These are phyloP conservation scores for Apogon hyalosoma DNA, from an alignment of 2,797 vertebrate genomes.

Conservation along the genomic window DNA sequence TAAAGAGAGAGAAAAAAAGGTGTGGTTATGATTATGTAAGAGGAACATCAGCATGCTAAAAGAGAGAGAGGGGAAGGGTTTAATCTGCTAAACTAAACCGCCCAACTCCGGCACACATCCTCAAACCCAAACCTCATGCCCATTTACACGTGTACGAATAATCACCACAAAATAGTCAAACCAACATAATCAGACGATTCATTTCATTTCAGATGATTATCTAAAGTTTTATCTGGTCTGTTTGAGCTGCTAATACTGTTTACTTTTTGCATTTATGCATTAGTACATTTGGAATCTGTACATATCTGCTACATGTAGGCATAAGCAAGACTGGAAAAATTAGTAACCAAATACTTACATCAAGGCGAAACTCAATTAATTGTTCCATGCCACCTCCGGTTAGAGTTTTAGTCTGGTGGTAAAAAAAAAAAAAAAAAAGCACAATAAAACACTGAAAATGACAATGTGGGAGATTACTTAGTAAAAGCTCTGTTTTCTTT, in stretches of 20 bases:
- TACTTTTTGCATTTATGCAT: too few relatives aligned
- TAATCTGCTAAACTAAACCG: neutral
- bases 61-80: slow-evolving; percentile 9
- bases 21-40: slow-evolving; percentile 45
- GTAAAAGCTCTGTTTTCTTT: neutral
- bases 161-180: neutral
- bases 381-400: slow-evolving; percentile 89
- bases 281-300: too few relatives aligned
- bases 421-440: neutral
- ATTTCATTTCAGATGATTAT: too few relatives aligned
- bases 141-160: slow-evolving; percentile 26
- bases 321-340: neutral
- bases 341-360: slow-evolving; percentile 85
- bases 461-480: slow-evolving; percentile 6
- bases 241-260: too few relatives aligned
- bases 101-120: slow-evolving; percentile 11
- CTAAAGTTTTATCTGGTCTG: too few relatives aligned
- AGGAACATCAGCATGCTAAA: slow-evolving; percentile 34
- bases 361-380: slow-evolving; percentile 80
- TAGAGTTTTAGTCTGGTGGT: slow-evolving; percentile 90
- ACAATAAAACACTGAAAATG: slow-evolving; percentile 17
- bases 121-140: slow-evolving; percentile 7
- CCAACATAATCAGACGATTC: neutral
- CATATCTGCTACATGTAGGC: too few relatives aligned
- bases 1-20: slow-evolving; percentile 36